Percentiles rank a stretch among this genome's conserved stretches.
Conservation (phyloP, 2,888 invertebrate genomes). For the Scotopteryx bipunctaria region DNA sequence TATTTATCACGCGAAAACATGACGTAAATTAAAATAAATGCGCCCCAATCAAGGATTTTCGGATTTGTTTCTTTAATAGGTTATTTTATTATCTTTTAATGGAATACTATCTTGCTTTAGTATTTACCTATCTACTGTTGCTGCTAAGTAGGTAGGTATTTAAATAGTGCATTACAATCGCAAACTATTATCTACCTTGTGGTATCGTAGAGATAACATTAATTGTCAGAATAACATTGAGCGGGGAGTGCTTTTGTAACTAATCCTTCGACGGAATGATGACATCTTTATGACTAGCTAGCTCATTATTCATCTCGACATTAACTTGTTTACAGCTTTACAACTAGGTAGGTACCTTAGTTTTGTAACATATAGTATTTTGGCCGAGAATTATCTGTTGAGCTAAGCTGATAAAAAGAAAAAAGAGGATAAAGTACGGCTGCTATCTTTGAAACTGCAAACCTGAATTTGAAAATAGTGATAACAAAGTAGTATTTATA, state of each 20-base stretch:
- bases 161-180: constrained; percentile 11
- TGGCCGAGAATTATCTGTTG: not conserved
- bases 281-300: constrained; percentile 11
- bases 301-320: constrained; percentile 8
- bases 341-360: too few relatives aligned
- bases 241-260: constrained; percentile 7
- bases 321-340: not conserved
- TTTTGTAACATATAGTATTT: not conserved
- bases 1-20: constrained; percentile 37
- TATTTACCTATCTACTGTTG: constrained; percentile 9
- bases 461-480: too few relatives aligned
- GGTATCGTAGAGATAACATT: constrained; percentile 27
- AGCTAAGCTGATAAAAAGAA: too few relatives aligned
- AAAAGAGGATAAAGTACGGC: too few relatives aligned
- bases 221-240: constrained; percentile 22
- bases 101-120: constrained; percentile 21
- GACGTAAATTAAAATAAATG: constrained; percentile 48
- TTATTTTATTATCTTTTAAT: constrained; percentile 25
- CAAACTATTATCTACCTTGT: constrained; percentile 11
- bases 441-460: too few relatives aligned
- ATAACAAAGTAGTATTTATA: too few relatives aligned
- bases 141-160: not conserved
- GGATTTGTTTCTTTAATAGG: constrained; percentile 24
- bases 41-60: constrained; percentile 37
- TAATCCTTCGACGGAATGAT: constrained; percentile 14